Evolutionary conservation across 1,140 invertebrate genomes (phyloP).

Genomic region (Brachionus rotundiformis): DNA sequence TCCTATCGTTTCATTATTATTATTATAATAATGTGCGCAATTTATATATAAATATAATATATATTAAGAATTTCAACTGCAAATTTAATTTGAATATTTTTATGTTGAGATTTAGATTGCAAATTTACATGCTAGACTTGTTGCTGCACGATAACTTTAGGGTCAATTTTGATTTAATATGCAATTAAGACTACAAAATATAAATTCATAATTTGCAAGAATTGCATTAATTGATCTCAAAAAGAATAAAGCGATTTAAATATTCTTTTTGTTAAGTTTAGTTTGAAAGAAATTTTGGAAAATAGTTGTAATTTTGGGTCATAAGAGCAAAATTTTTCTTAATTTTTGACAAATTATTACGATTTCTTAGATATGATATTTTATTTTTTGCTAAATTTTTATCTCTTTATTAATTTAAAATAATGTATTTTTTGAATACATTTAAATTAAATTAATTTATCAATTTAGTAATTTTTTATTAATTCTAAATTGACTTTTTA

Average conservation of each 20-base stretch:
- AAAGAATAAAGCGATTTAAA: background rate
- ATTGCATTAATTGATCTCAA: background rate
- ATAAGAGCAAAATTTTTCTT: background rate
- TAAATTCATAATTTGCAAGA: constrained; percentile 1
- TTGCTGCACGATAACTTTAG: background rate
- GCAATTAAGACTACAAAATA: background rate
- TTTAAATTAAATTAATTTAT: too few species aligned
- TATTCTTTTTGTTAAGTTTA: background rate
- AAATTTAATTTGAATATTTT: background rate
- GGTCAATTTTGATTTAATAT: constrained; percentile 1
- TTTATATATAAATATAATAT: constrained; percentile 18
- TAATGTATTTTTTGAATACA: too few species aligned
- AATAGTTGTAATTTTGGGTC: background rate
- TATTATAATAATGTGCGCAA: constrained; percentile 48
- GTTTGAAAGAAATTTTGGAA: background rate
- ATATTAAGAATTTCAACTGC: constrained; percentile 1
- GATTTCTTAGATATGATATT: too few species aligned
- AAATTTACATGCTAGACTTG: background rate
- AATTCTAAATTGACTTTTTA: too few species aligned
- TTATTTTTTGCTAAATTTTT: too few species aligned
- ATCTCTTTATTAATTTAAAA: too few species aligned
- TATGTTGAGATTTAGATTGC: background rate
- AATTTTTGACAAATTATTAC: too few species aligned
- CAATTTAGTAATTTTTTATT: too few species aligned
- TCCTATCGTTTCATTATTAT: constrained; percentile 18